Base-by-base conservation (phyloP, 2,113 vertebrate genomes). In the Rhodinocichla rosea region DNA sequence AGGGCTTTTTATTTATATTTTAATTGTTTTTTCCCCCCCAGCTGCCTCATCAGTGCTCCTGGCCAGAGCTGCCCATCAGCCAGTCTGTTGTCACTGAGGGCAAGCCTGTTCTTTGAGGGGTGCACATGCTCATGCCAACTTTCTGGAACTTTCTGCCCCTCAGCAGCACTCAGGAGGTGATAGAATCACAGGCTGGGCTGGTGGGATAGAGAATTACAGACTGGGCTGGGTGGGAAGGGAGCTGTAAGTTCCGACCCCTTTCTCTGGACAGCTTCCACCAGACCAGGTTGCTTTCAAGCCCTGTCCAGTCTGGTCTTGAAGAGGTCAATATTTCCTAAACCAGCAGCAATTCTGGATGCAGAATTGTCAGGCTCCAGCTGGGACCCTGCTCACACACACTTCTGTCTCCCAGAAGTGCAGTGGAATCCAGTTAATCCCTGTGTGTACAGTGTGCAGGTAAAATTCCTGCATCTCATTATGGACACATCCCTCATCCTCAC, bases 401-500 rank as follows among this genome's bases (percentile, higher is more conserved):
- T n/a, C 45, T 59, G 63, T 9, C 4, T 30, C 82, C 15, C n/a
- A 56, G 50, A 65, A 39, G 5, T 13, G 2, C 35, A n/a, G 11
- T 1, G 6, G 50, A 42, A 20, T 19, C 63, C 13, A 40, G 11
- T 73, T 65, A 40, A 44, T 56, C 27, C 60, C 50, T 35, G 2
- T 7, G 15, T 44, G 65, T 80, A 20, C 59, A 65, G 24, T 4
- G 8, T 0, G 5, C 47, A 73, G 39, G 67, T 39, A 13, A 60
- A 69, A 69, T 27, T 63, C 44, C 47, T 80, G 22, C 22, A 20
- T 63, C 15, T 42, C 13, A 10, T 10, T 7, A 23, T 0, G 7
- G 32, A 2, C 1, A 0, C 47, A 23, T 23, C 13, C 6, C 11
- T 55, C 37, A 35, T 1, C 37, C 20, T 18, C 69, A 20, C 17